A percentile compares a stretch with the other conserved stretches of the same genome.
phyloP scores from a whole-genome alignment of 2,797 vertebrate species.

The Rhyacichthys aspro region DNA sequence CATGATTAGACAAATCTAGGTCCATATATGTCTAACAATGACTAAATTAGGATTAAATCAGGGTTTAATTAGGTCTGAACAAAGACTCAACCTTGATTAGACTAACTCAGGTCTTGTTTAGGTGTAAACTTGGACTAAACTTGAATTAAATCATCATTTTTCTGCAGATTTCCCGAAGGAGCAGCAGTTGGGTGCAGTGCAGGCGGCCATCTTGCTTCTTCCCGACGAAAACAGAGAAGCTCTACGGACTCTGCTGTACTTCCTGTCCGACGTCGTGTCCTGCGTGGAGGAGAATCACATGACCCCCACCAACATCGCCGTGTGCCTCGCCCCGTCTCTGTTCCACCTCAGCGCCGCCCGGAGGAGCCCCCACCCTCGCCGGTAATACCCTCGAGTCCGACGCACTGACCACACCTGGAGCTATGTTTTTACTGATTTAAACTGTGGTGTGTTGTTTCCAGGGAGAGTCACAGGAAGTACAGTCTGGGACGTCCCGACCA shows the following conservation, averaged over 20 bases:
- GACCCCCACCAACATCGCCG: constrained; percentile 89
- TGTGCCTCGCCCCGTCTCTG: constrained; percentile 89
- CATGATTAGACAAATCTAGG: no score
- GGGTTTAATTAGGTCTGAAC: no score
- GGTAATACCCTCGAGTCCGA: constrained; percentile 61
- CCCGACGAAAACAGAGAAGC: constrained; percentile 88
- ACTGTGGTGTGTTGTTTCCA: constrained; percentile 31
- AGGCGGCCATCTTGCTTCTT: constrained; percentile 87
- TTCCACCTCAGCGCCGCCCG: constrained; percentile 88
- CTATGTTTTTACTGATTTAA: neutral
- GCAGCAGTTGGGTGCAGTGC: constrained; percentile 83
- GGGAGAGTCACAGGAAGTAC: constrained; percentile 85
- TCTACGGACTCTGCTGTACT: constrained; percentile 85
- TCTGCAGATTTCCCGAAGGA: constrained; percentile 86
- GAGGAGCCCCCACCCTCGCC: constrained; percentile 75
- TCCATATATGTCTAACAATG: no score
- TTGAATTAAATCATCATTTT: no score
- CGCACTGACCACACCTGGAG: neutral
- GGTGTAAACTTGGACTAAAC: no score
- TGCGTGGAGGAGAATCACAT: constrained; percentile 89
- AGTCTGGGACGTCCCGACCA: constrained; percentile 88
- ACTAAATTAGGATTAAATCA: no score
- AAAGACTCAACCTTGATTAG: no score
- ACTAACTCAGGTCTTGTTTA: no score
- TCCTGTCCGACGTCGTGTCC: constrained; percentile 85